A percentile compares a stretch with the other conserved stretches of the same genome.
These are phyloP conservation scores for Chamaetylas fuelleborni DNA, from an alignment of 2,113 vertebrate genomes.

Conservation along the genomic window DNA sequence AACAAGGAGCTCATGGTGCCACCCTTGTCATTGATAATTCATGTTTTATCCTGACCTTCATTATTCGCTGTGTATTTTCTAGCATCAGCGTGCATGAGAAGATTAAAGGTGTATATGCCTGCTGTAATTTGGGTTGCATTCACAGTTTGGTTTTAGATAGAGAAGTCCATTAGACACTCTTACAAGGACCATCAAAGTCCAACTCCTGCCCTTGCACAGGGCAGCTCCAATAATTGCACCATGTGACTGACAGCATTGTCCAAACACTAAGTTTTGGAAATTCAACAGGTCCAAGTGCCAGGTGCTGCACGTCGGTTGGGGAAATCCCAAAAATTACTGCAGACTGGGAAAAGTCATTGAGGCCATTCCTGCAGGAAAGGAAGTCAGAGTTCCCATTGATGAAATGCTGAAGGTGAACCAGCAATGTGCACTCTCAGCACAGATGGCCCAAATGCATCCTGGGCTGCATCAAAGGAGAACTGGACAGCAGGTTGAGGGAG, in stretches of 20 bases:
- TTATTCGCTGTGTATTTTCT: not conserved
- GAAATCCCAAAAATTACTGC: not conserved
- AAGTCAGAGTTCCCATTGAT: not conserved
- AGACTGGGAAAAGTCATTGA: not conserved
- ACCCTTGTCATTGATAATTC: not conserved
- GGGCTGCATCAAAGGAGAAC: not conserved
- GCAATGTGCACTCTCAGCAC: not conserved
- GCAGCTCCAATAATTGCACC: not conserved
- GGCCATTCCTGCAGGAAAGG: not conserved
- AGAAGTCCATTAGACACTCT: not conserved
- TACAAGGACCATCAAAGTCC: not conserved
- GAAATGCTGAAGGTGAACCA: accelerated
- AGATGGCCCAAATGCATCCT: not conserved
- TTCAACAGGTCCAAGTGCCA: not conserved
- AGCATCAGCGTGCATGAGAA: not conserved
- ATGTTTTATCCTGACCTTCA: not conserved
- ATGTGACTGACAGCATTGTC: not conserved
- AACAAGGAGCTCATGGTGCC: not conserved
- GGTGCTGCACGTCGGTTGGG: not conserved
- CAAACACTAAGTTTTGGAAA: not conserved
- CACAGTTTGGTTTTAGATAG: not conserved
- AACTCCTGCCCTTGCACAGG: not conserved
- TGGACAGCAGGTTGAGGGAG: not conserved
- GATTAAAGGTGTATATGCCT: not conserved
- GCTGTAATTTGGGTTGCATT: not conserved